phyloP scores from a whole-genome alignment of 2,888 invertebrate species.

The Eudasyphora cyanicolor region DNA sequence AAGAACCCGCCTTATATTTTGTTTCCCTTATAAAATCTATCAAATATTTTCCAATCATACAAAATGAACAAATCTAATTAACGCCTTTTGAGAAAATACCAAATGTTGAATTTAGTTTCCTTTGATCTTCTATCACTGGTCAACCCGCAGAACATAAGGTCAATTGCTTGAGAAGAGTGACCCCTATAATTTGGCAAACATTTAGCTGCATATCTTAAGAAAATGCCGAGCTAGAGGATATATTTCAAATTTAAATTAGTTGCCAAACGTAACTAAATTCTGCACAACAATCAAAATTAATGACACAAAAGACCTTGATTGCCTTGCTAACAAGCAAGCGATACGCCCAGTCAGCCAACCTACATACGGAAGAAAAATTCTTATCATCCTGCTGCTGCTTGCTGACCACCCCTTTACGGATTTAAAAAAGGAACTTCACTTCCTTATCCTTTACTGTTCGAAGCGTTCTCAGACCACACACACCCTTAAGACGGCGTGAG shows the following conservation, averaged over 20 bases:
- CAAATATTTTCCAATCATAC: not conserved
- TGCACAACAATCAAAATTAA: conserved; percentile 38
- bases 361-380: too few species aligned
- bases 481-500: not conserved
- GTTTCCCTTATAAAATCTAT: too few species aligned
- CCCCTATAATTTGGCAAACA: conserved; percentile 48
- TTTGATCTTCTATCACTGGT: not conserved
- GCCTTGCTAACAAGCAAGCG: too few species aligned
- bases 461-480: conserved; percentile 34
- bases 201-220: conserved; percentile 2
- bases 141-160: not conserved
- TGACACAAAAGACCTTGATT: conserved; percentile 47
- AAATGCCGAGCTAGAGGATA: conserved; percentile 5
- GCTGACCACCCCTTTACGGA: not conserved
- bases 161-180: not conserved
- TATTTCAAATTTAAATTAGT: not conserved
- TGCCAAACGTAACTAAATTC: conserved; percentile 10
- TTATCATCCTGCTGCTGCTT: not conserved
- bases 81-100: not conserved
- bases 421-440: conserved; percentile 28
- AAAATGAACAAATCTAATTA: conserved; percentile 7
- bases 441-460: not conserved
- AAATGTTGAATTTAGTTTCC: not conserved
- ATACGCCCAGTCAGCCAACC: too few species aligned
- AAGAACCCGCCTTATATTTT: too few species aligned